Conservation (phyloP, 2,113 vertebrate species). For the Chionomys nivalis region DNA sequence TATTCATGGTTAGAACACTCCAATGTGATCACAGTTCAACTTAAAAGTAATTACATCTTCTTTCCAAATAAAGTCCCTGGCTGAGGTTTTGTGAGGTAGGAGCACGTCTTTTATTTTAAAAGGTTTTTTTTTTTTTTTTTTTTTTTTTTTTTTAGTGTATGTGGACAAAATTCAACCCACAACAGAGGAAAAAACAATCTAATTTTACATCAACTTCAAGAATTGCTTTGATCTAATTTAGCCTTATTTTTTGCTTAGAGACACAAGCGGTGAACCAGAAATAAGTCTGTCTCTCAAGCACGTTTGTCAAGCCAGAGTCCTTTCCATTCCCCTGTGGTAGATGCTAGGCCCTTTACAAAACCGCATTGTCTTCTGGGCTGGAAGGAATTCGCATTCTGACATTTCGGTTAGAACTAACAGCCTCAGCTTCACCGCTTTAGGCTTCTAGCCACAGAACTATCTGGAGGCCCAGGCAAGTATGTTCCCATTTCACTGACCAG, state of each 20-base stretch:
- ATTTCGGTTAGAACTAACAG: neutral
- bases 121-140: neutral
- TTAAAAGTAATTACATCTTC: neutral
- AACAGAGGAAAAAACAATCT: neutral
- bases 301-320: neutral
- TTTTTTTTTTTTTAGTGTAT: neutral
- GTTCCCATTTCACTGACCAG: neutral
- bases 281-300: neutral
- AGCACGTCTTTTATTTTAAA: neutral
- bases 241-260: constrained; percentile 14
- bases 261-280: neutral
- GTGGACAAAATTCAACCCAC: neutral
- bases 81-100: neutral
- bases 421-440: neutral
- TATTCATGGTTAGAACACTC: neutral
- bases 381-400: neutral
- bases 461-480: neutral
- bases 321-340: neutral
- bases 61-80: neutral
- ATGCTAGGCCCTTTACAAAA: neutral
- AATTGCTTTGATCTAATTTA: neutral
- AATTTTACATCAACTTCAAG: constrained; percentile 26
- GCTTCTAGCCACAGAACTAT: neutral
- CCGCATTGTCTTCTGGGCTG: neutral
- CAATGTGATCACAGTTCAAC: neutral